These are phyloP conservation scores for Istiophorus platypterus DNA, from an alignment of 2,113 vertebrate species.

Conservation along the genomic window DNA sequence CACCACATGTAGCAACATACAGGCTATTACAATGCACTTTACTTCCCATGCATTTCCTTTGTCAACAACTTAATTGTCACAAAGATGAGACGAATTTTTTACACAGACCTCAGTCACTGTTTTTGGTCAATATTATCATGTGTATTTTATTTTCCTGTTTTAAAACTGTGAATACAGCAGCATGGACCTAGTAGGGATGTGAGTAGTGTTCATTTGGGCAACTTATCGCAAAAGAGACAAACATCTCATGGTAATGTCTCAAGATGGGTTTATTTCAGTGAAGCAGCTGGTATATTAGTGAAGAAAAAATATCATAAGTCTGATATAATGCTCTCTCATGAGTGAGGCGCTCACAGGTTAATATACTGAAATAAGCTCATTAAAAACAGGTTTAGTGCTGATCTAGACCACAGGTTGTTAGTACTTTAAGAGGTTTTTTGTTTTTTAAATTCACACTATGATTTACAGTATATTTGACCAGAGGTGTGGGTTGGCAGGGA, in stretches of 20 bases:
- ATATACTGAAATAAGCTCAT: constrained; percentile 24
- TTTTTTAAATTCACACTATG: constrained; percentile 13
- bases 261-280: constrained; percentile 33
- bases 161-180: constrained; percentile 57
- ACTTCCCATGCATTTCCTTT: constrained; percentile 27
- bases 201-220: constrained; percentile 46
- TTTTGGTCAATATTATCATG: constrained; percentile 42
- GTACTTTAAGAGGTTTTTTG: not conserved
- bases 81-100: constrained; percentile 31
- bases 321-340: not conserved
- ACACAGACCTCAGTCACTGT: constrained; percentile 47
- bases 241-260: constrained; percentile 10
- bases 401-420: not conserved
- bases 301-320: not conserved
- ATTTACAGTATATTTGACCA: constrained; percentile 19
- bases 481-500: constrained; percentile 7
- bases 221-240: constrained; percentile 18
- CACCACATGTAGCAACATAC: constrained; percentile 63
- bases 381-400: constrained; percentile 33
- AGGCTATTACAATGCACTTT: constrained; percentile 69
- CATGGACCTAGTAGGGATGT: constrained; percentile 29
- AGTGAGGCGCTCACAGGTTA: not conserved
- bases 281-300: not conserved
- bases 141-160: constrained; percentile 29
- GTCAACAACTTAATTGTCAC: constrained; percentile 35